Evolutionary conservation across 2,888 invertebrate species (phyloP).

Genomic region (Tinea semifulvella): DNA sequence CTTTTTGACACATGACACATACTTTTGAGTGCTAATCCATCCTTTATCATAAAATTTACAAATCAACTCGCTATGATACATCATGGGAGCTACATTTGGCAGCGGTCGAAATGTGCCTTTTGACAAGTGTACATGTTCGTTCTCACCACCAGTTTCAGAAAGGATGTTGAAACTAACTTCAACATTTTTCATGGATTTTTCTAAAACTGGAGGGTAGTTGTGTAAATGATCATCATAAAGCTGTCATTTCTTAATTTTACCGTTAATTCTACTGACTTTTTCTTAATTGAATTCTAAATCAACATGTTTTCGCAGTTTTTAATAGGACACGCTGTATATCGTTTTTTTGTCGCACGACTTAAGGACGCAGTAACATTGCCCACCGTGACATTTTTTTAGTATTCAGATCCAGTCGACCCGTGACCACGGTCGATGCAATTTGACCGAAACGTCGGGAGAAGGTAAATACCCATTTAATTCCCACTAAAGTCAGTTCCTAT

Average conservation of each 20-base stretch:
- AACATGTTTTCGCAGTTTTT: constrained; percentile 30
- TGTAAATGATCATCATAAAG: constrained; percentile 41
- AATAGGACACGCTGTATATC: constrained; percentile 37
- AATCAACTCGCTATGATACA: constrained; percentile 39
- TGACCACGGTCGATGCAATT: too few species aligned
- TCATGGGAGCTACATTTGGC: constrained; percentile 45
- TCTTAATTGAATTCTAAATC: constrained; percentile 49
- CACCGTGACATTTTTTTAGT: too few species aligned
- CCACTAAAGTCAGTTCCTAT: too few species aligned
- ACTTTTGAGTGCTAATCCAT: constrained; percentile 51
- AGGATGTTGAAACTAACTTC: too few species aligned
- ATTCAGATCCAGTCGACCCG: too few species aligned
- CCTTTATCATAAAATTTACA: constrained; percentile 58
- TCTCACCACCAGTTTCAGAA: too few species aligned
- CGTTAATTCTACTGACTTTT: constrained; percentile 58
- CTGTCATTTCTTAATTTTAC: constrained; percentile 58
- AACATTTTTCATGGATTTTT: too few species aligned
- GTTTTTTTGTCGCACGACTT: constrained; percentile 23
- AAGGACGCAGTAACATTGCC: too few species aligned
- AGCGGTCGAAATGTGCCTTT: constrained; percentile 69
- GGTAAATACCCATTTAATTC: too few species aligned
- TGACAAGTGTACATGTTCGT: constrained; percentile 42
- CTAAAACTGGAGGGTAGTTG: too few species aligned
- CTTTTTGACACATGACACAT: too few species aligned
- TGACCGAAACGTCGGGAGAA: too few species aligned